Base-by-base conservation (phyloP, 2,113 vertebrate species). In the Lampris incognitus region DNA sequence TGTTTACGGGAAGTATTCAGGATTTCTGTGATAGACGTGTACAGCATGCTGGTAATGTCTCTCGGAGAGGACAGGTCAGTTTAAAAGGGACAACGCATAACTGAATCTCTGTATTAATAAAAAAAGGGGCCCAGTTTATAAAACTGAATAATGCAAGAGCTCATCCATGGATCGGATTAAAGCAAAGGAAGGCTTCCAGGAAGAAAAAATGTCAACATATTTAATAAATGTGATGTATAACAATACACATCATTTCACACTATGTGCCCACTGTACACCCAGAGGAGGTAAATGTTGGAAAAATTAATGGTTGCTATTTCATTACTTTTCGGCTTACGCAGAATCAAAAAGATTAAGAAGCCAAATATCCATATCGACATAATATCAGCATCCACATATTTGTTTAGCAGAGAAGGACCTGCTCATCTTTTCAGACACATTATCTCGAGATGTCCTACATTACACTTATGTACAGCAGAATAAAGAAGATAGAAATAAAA, bases 61-160 rank as follows among this genome's bases (percentile, higher is more conserved):
- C 7, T 75, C 75, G 66, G 75, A 71, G 56, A 77, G 79, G 72
- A 66, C 73, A 41, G 74, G 92, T 92, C 90, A 87, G 89, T 92
- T 89, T 69, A 83, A 81, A 82, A 74, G 78, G 72, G 88, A 55
- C 69, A 79, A 92, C 81, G 82, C 76, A 77, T 66, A 81, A 81
- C 58, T 72, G 9, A 87, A 85, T 87, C 68, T 82, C 63, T 81
- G 54, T 72, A 86, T 91, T 86, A 78, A 84, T 87, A 24, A 24
- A 24, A 24, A 75, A 11, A 86, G 81, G 74, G 73, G 72, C 49
- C 69, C 72, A 81, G 72, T 57, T 79, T 90, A 84, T 80, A 80
- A 82, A 57, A 64, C 66, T 89, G n/a, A 93, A 91, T 92, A 84
- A 92, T 93, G 92, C 54, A 92, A 60, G 65, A 87, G 77, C 46